These are phyloP conservation scores for Pseudonaja textilis DNA, from an alignment of 2,113 vertebrate species.

Conservation along the genomic window DNA sequence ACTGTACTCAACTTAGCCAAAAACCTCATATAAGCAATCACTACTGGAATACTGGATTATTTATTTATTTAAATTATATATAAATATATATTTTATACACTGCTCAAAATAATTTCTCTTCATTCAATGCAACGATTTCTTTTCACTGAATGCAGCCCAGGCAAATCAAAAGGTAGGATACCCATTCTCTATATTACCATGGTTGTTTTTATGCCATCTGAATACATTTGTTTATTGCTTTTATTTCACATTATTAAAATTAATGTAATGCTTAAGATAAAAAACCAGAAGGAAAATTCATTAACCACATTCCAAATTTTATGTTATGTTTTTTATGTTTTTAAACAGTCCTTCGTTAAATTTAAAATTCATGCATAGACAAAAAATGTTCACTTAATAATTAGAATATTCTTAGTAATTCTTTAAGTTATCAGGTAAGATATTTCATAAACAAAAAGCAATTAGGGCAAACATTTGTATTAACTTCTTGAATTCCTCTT, in stretches of 20 bases:
- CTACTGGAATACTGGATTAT: neutral
- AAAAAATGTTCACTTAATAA: constrained; percentile 48
- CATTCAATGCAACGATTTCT: too few relatives aligned
- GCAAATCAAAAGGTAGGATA: too few relatives aligned
- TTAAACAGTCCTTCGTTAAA: constrained; percentile 38
- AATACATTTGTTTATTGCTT: neutral
- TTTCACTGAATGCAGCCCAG: too few relatives aligned
- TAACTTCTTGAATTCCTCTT: constrained; percentile 21
- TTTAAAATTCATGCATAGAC: constrained; percentile 49
- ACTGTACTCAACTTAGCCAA: neutral
- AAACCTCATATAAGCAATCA: neutral
- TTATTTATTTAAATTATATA: too few relatives aligned
- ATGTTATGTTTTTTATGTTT: neutral
- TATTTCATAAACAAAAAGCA: constrained; percentile 52
- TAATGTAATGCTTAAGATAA: neutral
- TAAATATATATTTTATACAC: too few relatives aligned
- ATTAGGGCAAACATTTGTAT: constrained; percentile 39
- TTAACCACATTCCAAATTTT: neutral
- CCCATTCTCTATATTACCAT: too few relatives aligned
- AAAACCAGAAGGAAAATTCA: neutral
- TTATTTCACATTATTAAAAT: constrained; percentile 1
- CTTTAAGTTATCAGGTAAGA: constrained; percentile 50
- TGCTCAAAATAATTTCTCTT: too few relatives aligned
- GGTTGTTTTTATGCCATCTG: neutral
- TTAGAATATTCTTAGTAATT: too few relatives aligned